Percentiles rank a stretch among this genome's conserved stretches.
These are phyloP conservation scores for Acrocephalus scirpaceus DNA, from an alignment of 2,797 vertebrate species.

Conservation along the genomic window DNA sequence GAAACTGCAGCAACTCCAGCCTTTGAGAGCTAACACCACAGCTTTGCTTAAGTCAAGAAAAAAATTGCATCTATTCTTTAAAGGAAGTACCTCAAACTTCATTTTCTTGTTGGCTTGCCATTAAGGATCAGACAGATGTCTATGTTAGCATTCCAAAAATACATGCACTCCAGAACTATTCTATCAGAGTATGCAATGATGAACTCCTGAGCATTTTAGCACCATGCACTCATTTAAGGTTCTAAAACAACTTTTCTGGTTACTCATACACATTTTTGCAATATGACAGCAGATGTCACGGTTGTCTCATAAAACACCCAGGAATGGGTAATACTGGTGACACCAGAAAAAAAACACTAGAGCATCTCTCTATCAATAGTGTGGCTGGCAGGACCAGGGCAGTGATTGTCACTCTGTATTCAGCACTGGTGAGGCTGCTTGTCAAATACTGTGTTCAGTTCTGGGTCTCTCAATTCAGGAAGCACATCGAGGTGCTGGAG, in stretches of 20 bases:
- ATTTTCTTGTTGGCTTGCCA: background rate
- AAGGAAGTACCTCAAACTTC: background rate
- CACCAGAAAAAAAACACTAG: background rate
- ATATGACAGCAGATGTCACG: background rate
- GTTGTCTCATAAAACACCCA: background rate
- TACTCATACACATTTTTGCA: background rate
- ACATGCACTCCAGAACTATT: background rate
- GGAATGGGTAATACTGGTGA: background rate
- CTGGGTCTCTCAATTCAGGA: background rate
- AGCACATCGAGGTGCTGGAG: rapidly evolving
- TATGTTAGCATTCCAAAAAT: background rate
- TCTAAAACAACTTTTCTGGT: background rate
- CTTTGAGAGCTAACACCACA: background rate
- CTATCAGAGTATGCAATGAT: background rate
- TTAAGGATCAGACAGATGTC: background rate
- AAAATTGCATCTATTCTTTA: background rate
- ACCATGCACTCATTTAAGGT: background rate
- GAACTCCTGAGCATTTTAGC: background rate
- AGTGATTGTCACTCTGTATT: background rate
- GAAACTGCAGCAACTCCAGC: background rate
- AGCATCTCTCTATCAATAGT: background rate
- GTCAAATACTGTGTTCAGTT: background rate
- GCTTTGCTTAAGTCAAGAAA: background rate
- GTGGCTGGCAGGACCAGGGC: background rate
- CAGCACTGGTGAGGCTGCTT: background rate